phyloP scores from a whole-genome alignment of 2,888 invertebrate genomes.

The Stegana nigrithorax region DNA sequence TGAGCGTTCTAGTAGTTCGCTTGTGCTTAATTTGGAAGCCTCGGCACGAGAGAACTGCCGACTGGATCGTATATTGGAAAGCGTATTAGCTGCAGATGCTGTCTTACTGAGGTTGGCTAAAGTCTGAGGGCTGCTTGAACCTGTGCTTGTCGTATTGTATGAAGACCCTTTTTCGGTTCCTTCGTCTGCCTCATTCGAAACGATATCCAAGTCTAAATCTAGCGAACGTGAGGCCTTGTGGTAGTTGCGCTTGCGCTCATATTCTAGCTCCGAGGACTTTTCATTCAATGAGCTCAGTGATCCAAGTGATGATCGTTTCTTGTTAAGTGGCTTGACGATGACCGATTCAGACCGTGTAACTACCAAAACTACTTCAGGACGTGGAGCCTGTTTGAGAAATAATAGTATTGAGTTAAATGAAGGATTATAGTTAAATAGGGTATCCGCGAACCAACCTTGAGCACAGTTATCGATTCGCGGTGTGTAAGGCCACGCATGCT shows the following conservation, averaged over 20 bases:
- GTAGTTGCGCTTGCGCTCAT: constrained; percentile 65
- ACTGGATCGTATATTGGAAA: constrained; percentile 59
- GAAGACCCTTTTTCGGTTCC: constrained; percentile 21
- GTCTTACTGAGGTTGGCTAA: constrained; percentile 42
- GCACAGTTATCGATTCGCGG: constrained; percentile 85
- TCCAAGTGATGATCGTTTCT: constrained; percentile 67
- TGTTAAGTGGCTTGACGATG: constrained; percentile 63
- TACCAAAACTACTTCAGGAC: constrained; percentile 82
- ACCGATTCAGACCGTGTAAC: constrained; percentile 73
- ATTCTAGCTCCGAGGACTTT: constrained; percentile 63
- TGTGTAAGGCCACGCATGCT: constrained; percentile 87
- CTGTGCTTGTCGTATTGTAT: constrained; percentile 38
- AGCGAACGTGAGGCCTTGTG: constrained; percentile 68
- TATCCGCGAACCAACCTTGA: constrained; percentile 75
- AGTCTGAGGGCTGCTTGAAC: constrained; percentile 56
- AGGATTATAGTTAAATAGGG: not conserved
- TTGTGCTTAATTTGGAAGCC: constrained; percentile 65
- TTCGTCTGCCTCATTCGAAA: constrained; percentile 58
- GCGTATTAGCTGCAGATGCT: constrained; percentile 47
- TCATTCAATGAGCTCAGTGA: constrained; percentile 68
- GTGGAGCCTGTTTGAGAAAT: constrained; percentile 82
- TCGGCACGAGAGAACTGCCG: constrained; percentile 64
- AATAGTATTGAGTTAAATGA: no score
- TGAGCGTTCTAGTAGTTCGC: constrained; percentile 65
- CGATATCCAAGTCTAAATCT: constrained; percentile 66